phyloP scores from a whole-genome alignment of 2,888 invertebrate species.

The Sipha maydis region DNA sequence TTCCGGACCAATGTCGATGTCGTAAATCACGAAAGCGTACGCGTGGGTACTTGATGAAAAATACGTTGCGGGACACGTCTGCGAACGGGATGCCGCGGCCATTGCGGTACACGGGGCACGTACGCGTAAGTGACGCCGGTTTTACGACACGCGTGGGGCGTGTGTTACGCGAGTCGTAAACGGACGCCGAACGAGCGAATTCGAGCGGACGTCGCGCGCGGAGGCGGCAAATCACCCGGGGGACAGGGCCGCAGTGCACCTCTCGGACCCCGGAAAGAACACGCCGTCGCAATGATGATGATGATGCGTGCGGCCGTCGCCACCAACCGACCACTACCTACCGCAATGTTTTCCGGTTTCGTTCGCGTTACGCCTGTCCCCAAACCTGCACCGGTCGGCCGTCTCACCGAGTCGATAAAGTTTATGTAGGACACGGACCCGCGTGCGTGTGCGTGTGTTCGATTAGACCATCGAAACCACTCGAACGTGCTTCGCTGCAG shows the following conservation, averaged over 20 bases:
- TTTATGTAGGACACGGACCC: constrained; percentile 47
- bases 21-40: too few relatives aligned
- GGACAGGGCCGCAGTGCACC: too few relatives aligned
- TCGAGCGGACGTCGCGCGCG: too few relatives aligned
- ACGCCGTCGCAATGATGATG: background rate
- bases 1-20: too few relatives aligned
- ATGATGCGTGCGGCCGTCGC: too few relatives aligned
- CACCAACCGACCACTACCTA: background rate
- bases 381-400: background rate
- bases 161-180: background rate
- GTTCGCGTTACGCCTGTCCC: background rate
- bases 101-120: too few relatives aligned
- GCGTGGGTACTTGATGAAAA: too few relatives aligned
- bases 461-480: constrained; percentile 47
- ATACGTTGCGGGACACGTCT: too few relatives aligned
- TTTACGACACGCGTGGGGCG: too few relatives aligned
- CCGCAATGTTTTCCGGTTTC: constrained; percentile 20
- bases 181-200: background rate
- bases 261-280: background rate
- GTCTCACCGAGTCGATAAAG: constrained; percentile 32
- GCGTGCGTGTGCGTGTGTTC: constrained; percentile 6
- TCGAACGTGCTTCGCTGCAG: constrained; percentile 45
- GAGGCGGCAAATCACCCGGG: too few relatives aligned
- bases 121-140: too few relatives aligned
- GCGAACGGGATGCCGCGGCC: too few relatives aligned